These are phyloP conservation scores for Varanus salvator DNA, from an alignment of 2,113 vertebrate species.

Conservation along the genomic window DNA sequence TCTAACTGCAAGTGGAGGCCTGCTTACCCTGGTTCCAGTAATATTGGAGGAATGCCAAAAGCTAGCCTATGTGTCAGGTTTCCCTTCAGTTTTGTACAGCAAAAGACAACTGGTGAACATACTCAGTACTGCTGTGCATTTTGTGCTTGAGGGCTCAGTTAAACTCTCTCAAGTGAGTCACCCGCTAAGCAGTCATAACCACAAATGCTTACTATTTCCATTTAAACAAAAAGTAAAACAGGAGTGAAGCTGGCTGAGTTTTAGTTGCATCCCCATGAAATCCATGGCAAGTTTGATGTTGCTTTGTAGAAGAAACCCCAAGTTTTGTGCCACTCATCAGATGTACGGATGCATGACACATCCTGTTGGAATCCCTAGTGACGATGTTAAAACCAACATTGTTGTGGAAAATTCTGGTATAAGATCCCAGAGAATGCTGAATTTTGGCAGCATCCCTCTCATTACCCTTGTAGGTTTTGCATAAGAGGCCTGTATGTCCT, in stretches of 20 bases:
- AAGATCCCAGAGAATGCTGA: too few species aligned
- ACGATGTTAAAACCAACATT: too few species aligned
- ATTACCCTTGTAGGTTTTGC: background rate
- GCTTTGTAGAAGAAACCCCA: too few species aligned
- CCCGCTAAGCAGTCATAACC: background rate
- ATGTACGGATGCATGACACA: too few species aligned
- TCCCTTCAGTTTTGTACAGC: background rate
- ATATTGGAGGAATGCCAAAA: background rate
- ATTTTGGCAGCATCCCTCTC: background rate
- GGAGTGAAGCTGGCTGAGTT: too few species aligned
- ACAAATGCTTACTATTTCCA: background rate
- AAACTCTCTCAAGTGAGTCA: slow-evolving; percentile 37
- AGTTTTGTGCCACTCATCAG: too few species aligned
- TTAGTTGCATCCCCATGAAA: too few species aligned
- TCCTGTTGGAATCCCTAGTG: too few species aligned
- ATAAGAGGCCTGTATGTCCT: too few species aligned
- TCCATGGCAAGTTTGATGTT: too few species aligned
- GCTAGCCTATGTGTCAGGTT: background rate
- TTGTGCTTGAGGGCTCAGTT: slow-evolving; percentile 25
- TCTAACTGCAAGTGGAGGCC: background rate
- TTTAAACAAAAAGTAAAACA: too few species aligned
- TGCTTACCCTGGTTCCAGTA: background rate
- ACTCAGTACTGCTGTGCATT: background rate
- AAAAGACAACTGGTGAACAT: slow-evolving; percentile 16
- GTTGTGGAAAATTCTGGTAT: too few species aligned